Evolutionary conservation across 2,113 vertebrate genomes (phyloP).

Genomic region (Anguilla japonica): DNA sequence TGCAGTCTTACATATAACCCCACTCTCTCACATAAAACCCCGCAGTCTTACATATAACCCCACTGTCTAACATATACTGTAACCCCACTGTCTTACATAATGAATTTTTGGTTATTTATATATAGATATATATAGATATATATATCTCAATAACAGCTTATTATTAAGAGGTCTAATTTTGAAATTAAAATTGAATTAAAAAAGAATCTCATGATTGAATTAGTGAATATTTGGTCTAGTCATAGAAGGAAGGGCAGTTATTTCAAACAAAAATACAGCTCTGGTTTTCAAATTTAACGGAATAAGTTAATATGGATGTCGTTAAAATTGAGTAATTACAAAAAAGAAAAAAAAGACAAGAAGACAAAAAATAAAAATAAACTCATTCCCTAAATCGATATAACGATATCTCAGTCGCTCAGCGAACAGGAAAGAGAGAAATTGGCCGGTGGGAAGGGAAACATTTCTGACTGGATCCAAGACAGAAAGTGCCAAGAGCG

Average conservation of each 20-base stretch:
- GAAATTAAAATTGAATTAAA: no score
- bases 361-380: not conserved
- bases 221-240: not conserved
- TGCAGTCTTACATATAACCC: no score
- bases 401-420: not conserved
- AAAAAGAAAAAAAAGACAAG: slow-evolving; percentile 7
- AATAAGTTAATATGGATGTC: not conserved
- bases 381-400: not conserved
- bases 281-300: no score
- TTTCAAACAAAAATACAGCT: not conserved
- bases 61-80: no score
- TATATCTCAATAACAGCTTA: no score
- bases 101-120: no score
- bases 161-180: no score
- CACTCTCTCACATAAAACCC: no score
- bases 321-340: slow-evolving; percentile 12
- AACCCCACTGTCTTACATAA: no score
- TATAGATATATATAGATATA: no score
- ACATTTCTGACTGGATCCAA: slow-evolving; percentile 18
- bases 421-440: not conserved
- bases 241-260: not conserved
- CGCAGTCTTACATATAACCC: no score
- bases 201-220: not conserved
- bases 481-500: not conserved
- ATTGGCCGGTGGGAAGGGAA: slow-evolving; percentile 18